Percentiles rank a stretch among this genome's conserved stretches.
Evolutionary conservation across 2,888 invertebrate species (phyloP).

Genomic region (Acleris emargana): DNA sequence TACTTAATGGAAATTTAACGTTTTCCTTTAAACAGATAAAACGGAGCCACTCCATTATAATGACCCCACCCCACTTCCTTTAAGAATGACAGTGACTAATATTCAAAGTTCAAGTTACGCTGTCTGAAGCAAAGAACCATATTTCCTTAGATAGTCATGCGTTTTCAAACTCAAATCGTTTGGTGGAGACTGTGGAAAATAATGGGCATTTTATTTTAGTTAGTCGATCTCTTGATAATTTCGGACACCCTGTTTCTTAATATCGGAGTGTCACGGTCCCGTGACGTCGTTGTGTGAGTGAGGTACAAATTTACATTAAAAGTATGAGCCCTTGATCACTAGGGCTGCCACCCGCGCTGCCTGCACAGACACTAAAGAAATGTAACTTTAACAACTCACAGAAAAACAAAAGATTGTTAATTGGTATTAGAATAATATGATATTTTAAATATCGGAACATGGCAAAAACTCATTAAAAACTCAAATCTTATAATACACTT

Average conservation of each 20-base stretch:
- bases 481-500: too few species aligned
- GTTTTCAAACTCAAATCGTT: constrained; percentile 6
- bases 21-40: constrained; percentile 9
- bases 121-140: constrained; percentile 22
- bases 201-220: neutral
- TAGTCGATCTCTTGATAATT: constrained; percentile 9
- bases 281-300: constrained; percentile 34
- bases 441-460: too few species aligned
- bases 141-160: constrained; percentile 19
- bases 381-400: too few species aligned
- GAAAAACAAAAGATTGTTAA: too few species aligned
- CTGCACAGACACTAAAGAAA: neutral
- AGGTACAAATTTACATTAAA: constrained; percentile 39
- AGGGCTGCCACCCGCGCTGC: constrained; percentile 14
- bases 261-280: constrained; percentile 37
- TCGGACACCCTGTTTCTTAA: constrained; percentile 37
- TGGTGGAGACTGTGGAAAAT: neutral
- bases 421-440: too few species aligned
- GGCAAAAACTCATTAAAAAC: too few species aligned
- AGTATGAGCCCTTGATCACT: constrained; percentile 27
- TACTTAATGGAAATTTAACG: neutral
- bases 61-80: constrained; percentile 25
- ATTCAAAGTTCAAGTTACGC: constrained; percentile 20
- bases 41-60: constrained; percentile 14
- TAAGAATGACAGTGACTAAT: constrained; percentile 33